phyloP scores from a whole-genome alignment of 2,113 vertebrate genomes.

The Leucopsar rothschildi region DNA sequence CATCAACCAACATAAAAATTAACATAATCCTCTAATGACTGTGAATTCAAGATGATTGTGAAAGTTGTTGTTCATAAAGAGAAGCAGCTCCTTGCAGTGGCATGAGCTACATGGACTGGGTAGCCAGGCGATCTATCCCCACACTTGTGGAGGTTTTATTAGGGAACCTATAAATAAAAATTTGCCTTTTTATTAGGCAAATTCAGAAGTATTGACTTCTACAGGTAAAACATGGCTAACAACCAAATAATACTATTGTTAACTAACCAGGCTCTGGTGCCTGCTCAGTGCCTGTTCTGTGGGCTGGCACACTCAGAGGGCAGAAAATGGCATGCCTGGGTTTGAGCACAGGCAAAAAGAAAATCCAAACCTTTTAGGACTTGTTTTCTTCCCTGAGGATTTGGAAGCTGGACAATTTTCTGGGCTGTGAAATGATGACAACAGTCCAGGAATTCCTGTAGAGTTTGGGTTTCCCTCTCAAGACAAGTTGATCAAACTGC shows the following conservation, averaged over 20 bases:
- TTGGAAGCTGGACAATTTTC: not conserved
- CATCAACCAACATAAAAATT: not conserved
- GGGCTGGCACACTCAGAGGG: not conserved
- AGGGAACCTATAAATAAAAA: not conserved
- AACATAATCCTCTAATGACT: not conserved
- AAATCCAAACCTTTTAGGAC: not conserved
- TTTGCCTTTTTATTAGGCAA: not conserved
- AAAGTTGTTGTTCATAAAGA: not conserved
- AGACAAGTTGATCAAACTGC: not conserved
- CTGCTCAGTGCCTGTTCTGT: not conserved
- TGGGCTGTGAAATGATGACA: not conserved
- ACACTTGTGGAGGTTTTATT: not conserved
- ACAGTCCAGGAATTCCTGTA: not conserved
- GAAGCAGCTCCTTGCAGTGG: not conserved
- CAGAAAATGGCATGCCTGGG: not conserved
- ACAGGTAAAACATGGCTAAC: not conserved
- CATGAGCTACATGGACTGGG: not conserved
- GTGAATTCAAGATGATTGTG: not conserved
- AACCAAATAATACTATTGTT: not conserved
- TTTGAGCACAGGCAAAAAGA: not conserved
- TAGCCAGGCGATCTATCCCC: not conserved
- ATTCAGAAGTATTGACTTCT: not conserved
- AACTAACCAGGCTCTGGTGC: not conserved
- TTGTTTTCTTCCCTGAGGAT: not conserved
- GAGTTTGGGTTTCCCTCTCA: not conserved